These are phyloP conservation scores for Pteria penguin DNA, from an alignment of 2,888 invertebrate species.

Conservation along the genomic window DNA sequence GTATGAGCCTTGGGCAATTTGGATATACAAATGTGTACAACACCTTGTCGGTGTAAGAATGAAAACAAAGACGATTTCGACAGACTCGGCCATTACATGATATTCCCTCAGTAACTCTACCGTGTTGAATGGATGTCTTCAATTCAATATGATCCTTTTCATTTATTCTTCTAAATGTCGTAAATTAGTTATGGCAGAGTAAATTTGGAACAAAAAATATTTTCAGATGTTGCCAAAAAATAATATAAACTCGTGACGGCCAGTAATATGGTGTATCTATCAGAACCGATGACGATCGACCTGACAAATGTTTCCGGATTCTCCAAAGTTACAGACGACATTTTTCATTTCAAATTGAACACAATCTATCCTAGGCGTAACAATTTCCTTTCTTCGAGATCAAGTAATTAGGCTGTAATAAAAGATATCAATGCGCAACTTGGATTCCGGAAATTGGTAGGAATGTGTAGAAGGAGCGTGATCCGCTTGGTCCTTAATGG, in stretches of 20 bases:
- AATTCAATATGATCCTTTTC: too few relatives aligned
- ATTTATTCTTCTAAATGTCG: too few relatives aligned
- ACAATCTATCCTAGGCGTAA: neutral
- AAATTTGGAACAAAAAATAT: too few relatives aligned
- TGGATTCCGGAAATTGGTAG: neutral
- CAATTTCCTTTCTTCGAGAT: constrained; percentile 3
- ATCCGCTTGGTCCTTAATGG: neutral
- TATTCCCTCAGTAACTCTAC: too few relatives aligned
- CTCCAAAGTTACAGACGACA: neutral
- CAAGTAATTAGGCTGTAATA: constrained; percentile 4
- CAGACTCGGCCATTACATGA: too few relatives aligned
- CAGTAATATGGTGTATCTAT: too few relatives aligned
- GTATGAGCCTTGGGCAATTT: neutral
- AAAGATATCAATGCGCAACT: neutral
- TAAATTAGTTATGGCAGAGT: too few relatives aligned
- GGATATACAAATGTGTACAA: neutral
- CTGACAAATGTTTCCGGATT: neutral
- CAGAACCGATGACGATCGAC: neutral
- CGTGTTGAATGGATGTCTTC: too few relatives aligned
- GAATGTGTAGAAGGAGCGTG: neutral
- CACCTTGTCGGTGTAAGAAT: too few relatives aligned
- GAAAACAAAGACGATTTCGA: too few relatives aligned
- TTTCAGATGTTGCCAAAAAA: too few relatives aligned
- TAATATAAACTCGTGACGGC: too few relatives aligned
- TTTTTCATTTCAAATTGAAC: constrained; percentile 1